Evolutionary conservation across 2,113 vertebrate species (phyloP).

Genomic region (Mormoops blainvillei): DNA sequence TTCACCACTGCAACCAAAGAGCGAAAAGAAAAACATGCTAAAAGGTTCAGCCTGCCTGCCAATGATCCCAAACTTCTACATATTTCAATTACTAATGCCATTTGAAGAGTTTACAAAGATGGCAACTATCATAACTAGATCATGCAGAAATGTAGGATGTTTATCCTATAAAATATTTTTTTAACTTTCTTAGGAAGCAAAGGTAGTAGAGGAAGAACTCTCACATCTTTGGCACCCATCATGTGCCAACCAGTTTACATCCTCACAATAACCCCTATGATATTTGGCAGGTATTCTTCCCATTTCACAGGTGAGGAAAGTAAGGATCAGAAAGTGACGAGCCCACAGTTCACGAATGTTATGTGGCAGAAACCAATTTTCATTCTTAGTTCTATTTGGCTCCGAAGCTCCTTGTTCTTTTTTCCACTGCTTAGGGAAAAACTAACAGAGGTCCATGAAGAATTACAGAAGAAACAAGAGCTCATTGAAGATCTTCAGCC

Average conservation of each 20-base stretch:
- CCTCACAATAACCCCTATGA: not conserved
- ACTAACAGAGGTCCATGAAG: slow-evolving; percentile 94
- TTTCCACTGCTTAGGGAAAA: slow-evolving; percentile 87
- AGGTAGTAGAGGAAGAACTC: not conserved
- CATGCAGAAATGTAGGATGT: not conserved
- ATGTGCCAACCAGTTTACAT: not conserved
- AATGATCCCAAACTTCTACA: not conserved
- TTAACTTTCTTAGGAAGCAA: not conserved
- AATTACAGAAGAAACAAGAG: slow-evolving; percentile 97
- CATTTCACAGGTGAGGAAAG: not conserved
- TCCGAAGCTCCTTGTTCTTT: slow-evolving; percentile 27
- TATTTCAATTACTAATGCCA: not conserved
- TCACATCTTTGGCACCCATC: not conserved
- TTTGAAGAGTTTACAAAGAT: slow-evolving; percentile 19
- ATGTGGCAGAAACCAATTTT: not conserved
- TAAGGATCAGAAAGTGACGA: not conserved
- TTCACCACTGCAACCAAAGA: not conserved
- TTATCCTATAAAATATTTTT: not conserved
- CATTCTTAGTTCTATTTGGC: slow-evolving; percentile 20
- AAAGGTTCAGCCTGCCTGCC: not conserved
- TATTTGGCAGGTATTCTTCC: not conserved
- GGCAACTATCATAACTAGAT: not conserved
- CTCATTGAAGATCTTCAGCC: slow-evolving; percentile 95
- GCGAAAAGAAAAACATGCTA: not conserved
- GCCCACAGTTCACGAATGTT: not conserved